Base-by-base conservation (phyloP, 1,140 invertebrate species). In the Drosophila sulfurigaster region DNA sequence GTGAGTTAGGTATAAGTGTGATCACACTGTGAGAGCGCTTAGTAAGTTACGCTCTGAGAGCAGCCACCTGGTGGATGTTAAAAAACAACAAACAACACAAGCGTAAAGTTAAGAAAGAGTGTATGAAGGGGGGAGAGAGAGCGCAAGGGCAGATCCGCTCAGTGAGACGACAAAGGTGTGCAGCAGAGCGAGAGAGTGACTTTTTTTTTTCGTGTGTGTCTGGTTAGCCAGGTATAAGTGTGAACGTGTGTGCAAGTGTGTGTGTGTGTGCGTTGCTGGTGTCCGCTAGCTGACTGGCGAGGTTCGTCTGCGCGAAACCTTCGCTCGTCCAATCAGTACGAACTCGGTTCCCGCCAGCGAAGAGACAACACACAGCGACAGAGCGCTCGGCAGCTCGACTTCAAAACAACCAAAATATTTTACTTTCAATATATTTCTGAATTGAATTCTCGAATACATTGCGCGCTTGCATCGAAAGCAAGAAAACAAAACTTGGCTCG, bases 291-390 rank as follows among this genome's bases (percentile, higher is more conserved):
- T 89, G 86, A 89, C 86, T 90, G 81, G 80, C 73, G 82, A 86
- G 83, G 91, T 91, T 91, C 90, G 81, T 92, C 90, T 88, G 91
- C 86, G 90, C 75, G 70, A 86, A 78, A 82, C 75, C 82, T 81
- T 87, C 79, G 83, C 86, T 91, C 85, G 87, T 88, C 91, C 90
- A 91, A 91, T 91, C 91, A 91, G 90, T 91, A 91, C 52, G 79
- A 91, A 91, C 90, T 91, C 91, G 86, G 90, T 91, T 88, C 87
- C 81, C 90, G 81, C 79, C 82, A 91, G 83, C 86, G 90, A 70
- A 88, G 82, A 82, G 79, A 91, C 90, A 69, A 78, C 81, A 75
- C 20, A 63, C 78, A 75, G 82, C 60, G 76, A 69, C 75, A 41
- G 85, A 88, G 83, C 85, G 85, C 75, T 70, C 75, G 75, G 72